These are phyloP conservation scores for Limenitis camilla DNA, from an alignment of 2,888 invertebrate genomes.

Conservation along the genomic window DNA sequence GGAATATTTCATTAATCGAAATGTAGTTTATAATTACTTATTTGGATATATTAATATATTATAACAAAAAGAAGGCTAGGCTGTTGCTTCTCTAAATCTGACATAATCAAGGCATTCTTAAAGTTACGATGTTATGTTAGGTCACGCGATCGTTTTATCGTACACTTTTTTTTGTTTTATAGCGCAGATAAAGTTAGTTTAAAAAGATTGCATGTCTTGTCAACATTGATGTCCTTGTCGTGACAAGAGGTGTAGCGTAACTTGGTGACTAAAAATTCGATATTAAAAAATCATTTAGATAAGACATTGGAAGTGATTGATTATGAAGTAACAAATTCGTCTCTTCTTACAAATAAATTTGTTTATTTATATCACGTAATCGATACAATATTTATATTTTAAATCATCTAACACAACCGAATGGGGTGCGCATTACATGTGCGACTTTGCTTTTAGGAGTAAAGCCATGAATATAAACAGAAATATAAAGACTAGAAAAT, in stretches of 20 bases:
- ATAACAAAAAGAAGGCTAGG: neutral
- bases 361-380: conserved; percentile 15
- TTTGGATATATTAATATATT: no score
- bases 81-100: conserved; percentile 9
- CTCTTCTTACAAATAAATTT: conserved; percentile 6
- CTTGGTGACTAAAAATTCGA: conserved; percentile 43
- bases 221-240: conserved; percentile 61
- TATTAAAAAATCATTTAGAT: conserved; percentile 13
- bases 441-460: conserved; percentile 14
- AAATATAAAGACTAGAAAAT: conserved; percentile 33
- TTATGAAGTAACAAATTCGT: conserved; percentile 10
- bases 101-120: conserved; percentile 63
- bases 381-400: neutral
- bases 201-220: conserved; percentile 69
- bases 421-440: conserved; percentile 3
- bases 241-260: conserved; percentile 59
- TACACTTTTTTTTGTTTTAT: conserved; percentile 69
- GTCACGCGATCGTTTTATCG: conserved; percentile 73
- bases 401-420: neutral
- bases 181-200: conserved; percentile 66
- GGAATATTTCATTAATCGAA: neutral
- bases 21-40: no score
- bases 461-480: conserved; percentile 24
- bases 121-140: conserved; percentile 49
- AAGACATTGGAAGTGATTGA: conserved; percentile 9